Percentiles rank a stretch among this genome's conserved stretches.
Conservation (phyloP, 1,140 invertebrate species). For the Melitaea cinxia region DNA sequence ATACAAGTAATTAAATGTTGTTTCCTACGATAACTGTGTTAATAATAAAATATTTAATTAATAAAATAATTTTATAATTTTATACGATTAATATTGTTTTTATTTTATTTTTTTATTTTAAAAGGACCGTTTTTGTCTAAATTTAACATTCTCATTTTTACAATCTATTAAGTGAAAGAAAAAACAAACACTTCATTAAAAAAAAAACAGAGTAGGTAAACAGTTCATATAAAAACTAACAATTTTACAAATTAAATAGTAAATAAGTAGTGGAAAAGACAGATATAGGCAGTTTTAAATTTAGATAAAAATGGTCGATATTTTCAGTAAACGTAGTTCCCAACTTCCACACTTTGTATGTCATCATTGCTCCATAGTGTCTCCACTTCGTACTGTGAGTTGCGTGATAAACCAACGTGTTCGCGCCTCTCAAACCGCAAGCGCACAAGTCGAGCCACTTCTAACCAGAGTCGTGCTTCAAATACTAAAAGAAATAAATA, state of each 20-base stretch:
- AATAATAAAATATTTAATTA: not conserved
- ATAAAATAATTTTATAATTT: not conserved
- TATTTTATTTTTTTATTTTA: not conserved
- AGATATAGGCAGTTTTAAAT: not conserved
- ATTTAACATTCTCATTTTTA: too few species aligned
- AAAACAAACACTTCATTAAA: too few species aligned
- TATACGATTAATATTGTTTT: not conserved
- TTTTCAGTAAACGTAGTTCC: slow-evolving; percentile 58
- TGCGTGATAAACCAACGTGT: slow-evolving; percentile 17
- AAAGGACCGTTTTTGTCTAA: too few species aligned
- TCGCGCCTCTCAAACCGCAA: slow-evolving; percentile 58
- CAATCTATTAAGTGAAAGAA: too few species aligned
- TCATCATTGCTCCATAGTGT: slow-evolving; percentile 67
- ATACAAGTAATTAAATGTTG: not conserved
- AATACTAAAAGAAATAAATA: slow-evolving; percentile 49
- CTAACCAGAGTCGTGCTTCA: slow-evolving; percentile 67
- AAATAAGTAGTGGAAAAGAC: too few species aligned
- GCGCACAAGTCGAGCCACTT: slow-evolving; percentile 55
- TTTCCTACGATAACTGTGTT: not conserved
- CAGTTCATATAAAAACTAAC: too few species aligned
- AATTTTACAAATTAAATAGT: too few species aligned
- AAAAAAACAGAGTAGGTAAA: too few species aligned
- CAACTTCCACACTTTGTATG: slow-evolving; percentile 66
- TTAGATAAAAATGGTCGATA: not conserved
- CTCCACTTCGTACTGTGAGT: slow-evolving; percentile 49